Evolutionary conservation across 2,113 vertebrate genomes (phyloP).

Genomic region (Abramis brama): DNA sequence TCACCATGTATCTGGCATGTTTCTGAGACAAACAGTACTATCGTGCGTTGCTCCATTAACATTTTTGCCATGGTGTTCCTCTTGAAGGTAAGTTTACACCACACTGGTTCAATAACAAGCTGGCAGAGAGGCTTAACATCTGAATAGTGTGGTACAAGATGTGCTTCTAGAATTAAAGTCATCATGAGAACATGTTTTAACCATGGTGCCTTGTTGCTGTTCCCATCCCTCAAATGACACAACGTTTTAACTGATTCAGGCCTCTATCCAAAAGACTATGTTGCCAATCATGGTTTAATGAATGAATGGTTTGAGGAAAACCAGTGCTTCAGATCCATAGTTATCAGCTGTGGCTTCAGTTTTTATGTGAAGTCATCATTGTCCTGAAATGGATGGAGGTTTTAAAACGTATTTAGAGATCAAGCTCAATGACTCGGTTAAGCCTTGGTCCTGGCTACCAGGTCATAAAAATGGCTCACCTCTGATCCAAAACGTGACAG

Average conservation of each 20-base stretch:
- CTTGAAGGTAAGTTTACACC: slow-evolving; percentile 51
- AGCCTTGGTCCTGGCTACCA: slow-evolving; percentile 23
- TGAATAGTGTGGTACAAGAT: slow-evolving; percentile 56
- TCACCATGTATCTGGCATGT: slow-evolving; percentile 2
- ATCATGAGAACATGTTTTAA: slow-evolving; percentile 43
- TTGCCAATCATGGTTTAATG: neutral
- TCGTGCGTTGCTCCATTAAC: slow-evolving; percentile 35
- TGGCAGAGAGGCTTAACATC: slow-evolving; percentile 53
- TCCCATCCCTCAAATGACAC: slow-evolving; percentile 64
- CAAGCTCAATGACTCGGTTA: slow-evolving; percentile 20
- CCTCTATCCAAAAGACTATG: neutral
- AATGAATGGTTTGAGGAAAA: neutral
- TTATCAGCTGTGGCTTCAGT: neutral
- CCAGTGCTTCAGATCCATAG: slow-evolving; percentile 21
- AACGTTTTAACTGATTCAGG: slow-evolving; percentile 54
- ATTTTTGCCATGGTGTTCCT: slow-evolving; percentile 39
- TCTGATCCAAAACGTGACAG: slow-evolving; percentile 33
- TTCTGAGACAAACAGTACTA: slow-evolving; percentile 21
- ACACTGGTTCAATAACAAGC: slow-evolving; percentile 53
- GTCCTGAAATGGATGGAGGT: slow-evolving; percentile 21
- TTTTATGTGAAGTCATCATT: slow-evolving; percentile 45
- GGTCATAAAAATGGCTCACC: slow-evolving; percentile 46
- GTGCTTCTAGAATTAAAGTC: slow-evolving; percentile 51
- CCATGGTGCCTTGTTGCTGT: slow-evolving; percentile 60
- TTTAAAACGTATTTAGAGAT: slow-evolving; percentile 34